phyloP scores from a whole-genome alignment of 2,797 vertebrate species.

The Chelmon rostratus region DNA sequence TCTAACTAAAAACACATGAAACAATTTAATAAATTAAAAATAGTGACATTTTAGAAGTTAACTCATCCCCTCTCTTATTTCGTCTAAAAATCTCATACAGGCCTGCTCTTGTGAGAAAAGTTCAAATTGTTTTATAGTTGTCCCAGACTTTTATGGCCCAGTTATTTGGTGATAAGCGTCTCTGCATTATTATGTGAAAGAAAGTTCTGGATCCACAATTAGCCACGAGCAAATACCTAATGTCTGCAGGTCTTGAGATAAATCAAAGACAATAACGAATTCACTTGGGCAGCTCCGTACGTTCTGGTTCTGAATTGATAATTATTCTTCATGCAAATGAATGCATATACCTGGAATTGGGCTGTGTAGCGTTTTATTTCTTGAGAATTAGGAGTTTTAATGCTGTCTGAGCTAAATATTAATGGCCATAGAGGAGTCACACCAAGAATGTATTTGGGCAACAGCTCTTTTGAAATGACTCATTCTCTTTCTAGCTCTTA shows the following conservation, averaged over 20 bases:
- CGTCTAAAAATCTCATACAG: slow-evolving; percentile 1
- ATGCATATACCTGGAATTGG: slow-evolving; percentile 46
- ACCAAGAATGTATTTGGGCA: slow-evolving; percentile 35
- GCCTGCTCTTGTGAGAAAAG: slow-evolving; percentile 8
- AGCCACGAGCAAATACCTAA: slow-evolving; percentile 24
- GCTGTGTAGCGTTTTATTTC: slow-evolving; percentile 27
- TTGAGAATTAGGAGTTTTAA: slow-evolving; percentile 13
- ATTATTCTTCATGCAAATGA: slow-evolving; percentile 42
- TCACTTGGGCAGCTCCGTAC: slow-evolving; percentile 48
- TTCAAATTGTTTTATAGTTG: slow-evolving; percentile 20
- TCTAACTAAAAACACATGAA: slow-evolving; percentile 30
- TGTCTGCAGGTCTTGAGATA: slow-evolving; percentile 45
- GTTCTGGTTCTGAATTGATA: slow-evolving; percentile 42
- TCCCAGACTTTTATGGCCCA: slow-evolving; percentile 11
- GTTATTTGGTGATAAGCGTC: slow-evolving; percentile 42
- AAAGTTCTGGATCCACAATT: slow-evolving; percentile 42
- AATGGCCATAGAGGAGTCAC: slow-evolving; percentile 40
- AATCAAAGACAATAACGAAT: slow-evolving; percentile 54
- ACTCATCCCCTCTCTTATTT: slow-evolving; percentile 3
- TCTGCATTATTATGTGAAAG: slow-evolving; percentile 34
- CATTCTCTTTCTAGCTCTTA: slow-evolving; percentile 38
- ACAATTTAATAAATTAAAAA: slow-evolving; percentile 23
- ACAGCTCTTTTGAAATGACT: slow-evolving; percentile 55
- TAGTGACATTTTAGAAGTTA: slow-evolving; percentile 21
- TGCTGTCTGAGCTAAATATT: slow-evolving; percentile 35